Evolutionary conservation across 2,888 invertebrate species (phyloP).

Genomic region (Cheilosia impressa): DNA sequence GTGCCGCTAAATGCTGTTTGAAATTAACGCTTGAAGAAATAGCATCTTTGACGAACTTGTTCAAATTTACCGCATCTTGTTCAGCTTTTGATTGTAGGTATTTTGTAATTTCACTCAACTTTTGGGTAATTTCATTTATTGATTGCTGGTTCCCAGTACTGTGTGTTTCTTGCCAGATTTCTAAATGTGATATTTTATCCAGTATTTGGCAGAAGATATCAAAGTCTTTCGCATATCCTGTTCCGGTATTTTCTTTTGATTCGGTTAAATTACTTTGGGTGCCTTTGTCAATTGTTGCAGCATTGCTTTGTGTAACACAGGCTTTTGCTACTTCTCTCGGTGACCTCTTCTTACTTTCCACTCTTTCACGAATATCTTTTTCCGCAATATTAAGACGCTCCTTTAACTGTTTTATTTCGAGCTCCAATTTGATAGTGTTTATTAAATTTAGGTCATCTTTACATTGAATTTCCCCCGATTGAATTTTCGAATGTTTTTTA

Average conservation of each 20-base stretch:
- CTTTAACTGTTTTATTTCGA: conserved; percentile 87
- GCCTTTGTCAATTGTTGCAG: conserved; percentile 28
- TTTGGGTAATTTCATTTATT: conserved; percentile 34
- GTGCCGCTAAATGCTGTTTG: not conserved
- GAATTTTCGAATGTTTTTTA: conserved; percentile 78
- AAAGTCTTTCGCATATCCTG: not conserved
- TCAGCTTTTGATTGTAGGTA: not conserved
- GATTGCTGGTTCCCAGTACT: conserved; percentile 17
- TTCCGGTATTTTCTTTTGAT: conserved; percentile 30
- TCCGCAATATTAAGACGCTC: conserved; percentile 87
- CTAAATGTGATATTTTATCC: conserved; percentile 39
- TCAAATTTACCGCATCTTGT: conserved; percentile 5
- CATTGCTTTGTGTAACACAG: conserved; percentile 29
- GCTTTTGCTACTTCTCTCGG: conserved; percentile 32
- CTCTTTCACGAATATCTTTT: conserved; percentile 83
- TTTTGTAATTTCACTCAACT: conserved; percentile 37
- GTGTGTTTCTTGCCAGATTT: conserved; percentile 34
- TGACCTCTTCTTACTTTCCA: conserved; percentile 50
- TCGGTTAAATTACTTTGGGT: conserved; percentile 48
- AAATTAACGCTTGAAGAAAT: conserved; percentile 2
- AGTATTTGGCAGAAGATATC: conserved; percentile 30
- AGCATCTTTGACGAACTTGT: conserved; percentile 13
- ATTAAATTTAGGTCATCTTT: conserved; percentile 83
- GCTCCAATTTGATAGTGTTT: conserved; percentile 87
- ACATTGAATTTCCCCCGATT: conserved; percentile 69